Base-by-base conservation (phyloP, 2,888 invertebrate species). In the Dryobotodes eremita region DNA sequence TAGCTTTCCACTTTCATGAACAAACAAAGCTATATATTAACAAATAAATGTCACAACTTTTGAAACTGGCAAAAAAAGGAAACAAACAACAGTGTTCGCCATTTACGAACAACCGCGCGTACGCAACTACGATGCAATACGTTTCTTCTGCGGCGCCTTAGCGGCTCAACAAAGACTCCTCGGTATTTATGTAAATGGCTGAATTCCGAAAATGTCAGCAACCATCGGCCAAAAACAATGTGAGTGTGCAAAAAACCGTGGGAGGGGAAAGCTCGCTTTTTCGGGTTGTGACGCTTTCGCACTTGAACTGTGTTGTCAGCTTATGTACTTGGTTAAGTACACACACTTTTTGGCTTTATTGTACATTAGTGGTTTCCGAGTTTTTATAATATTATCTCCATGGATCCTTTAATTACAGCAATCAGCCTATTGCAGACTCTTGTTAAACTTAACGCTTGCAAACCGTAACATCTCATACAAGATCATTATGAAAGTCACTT, bases 151-250 rank as follows among this genome's bases (percentile, higher is more conserved):
- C 95, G 96, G 96, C 95, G 95, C 96, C 96, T 94, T 94, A 93
- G 94, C 94, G 94, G 95, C 95, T 95, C 93, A 93, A 96, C 95
- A 96, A 96, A 96, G 95, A 93, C 92, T 91, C 91, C 89, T 86
- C 88, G 94, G 95, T 91, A 96, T 96, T 96, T 96, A 96, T 96
- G 96, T 96, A 96, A 96, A 96, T 96, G 93, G 90, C 92, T 92
- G 94, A 94, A 96, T 96, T 95, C 96, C 95, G 94, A 96, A 96
- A 95, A 95, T 95, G 93, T 94, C 93, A 88, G 91, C 92, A 92
- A 92, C 91, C 90, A 91, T 90, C 91, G 88, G 86, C 92, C 94
- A 95, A 96, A 96, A 95, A 95, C 95, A 94, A 95, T 93, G 92
- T 91, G 92, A 90, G 88, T 80, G 77, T 79, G 89, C 89, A 92